Evolutionary conservation across 2,888 invertebrate species (phyloP).

Genomic region (Andrena hattorfiana): DNA sequence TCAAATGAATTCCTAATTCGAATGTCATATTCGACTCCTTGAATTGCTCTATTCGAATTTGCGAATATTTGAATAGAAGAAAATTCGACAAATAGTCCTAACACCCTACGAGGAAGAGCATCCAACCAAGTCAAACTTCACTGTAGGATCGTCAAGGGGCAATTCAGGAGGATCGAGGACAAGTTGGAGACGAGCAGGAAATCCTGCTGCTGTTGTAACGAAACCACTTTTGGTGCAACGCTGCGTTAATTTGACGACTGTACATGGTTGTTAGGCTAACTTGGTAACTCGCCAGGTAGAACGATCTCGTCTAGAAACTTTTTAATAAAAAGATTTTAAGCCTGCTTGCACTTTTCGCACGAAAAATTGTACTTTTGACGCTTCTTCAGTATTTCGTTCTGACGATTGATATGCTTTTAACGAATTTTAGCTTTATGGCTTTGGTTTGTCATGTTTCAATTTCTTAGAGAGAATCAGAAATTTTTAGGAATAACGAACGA

Average conservation of each 20-base stretch:
- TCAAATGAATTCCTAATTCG: no score
- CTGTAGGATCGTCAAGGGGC: slow-evolving; percentile 16
- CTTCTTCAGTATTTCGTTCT: no score
- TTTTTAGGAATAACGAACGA: no score
- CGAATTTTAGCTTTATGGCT: no score
- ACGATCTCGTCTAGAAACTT: slow-evolving; percentile 23
- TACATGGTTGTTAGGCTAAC: slow-evolving; percentile 11
- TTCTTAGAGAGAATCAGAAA: no score
- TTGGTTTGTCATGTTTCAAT: no score
- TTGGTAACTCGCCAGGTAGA: slow-evolving; percentile 31
- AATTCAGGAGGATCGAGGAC: slow-evolving; percentile 20
- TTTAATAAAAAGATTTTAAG: slow-evolving; percentile 8
- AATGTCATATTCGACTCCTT: no score
- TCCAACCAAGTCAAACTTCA: neutral
- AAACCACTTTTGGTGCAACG: slow-evolving; percentile 14
- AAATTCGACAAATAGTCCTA: neutral
- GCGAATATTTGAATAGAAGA: no score
- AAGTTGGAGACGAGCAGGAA: slow-evolving; percentile 3
- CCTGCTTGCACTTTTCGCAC: neutral
- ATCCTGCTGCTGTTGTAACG: slow-evolving; percentile 9
- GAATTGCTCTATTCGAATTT: no score
- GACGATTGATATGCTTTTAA: no score
- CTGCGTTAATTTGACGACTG: slow-evolving; percentile 23
- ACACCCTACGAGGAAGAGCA: neutral
- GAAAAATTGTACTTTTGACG: neutral